Percentiles rank a stretch among this genome's conserved stretches.
Evolutionary conservation across 64 coral and sea anemone genomes (phyloP).

Genomic region (Pocillopora damicornis): DNA sequence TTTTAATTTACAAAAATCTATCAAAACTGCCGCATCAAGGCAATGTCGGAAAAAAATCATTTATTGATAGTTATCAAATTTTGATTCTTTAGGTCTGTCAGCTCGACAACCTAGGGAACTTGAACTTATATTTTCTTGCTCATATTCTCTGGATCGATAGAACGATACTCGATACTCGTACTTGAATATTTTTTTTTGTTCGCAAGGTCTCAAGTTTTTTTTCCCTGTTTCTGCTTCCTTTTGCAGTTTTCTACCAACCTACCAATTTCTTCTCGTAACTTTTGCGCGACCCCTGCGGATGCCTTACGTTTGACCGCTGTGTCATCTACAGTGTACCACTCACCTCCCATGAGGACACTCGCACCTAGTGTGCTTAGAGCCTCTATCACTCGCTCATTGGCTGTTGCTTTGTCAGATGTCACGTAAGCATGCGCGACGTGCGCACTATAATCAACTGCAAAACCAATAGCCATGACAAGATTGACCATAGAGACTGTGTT

Average conservation of each 20-base stretch:
- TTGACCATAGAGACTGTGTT: conserved; percentile 60
- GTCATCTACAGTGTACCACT: neutral
- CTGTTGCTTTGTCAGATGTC: conserved; percentile 11
- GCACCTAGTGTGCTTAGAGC: conserved; percentile 55
- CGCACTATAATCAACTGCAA: conserved; percentile 58
- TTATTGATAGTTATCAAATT: too few relatives aligned
- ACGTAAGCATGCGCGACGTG: conserved; percentile 62
- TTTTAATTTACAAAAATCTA: neutral
- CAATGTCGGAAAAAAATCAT: too few relatives aligned
- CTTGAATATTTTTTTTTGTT: too few relatives aligned
- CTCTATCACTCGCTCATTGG: conserved; percentile 32
- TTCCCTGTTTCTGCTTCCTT: too few relatives aligned
- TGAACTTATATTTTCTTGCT: too few relatives aligned
- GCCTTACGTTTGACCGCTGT: neutral
- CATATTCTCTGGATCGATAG: too few relatives aligned
- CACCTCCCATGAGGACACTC: conserved; percentile 66
- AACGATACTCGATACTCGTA: too few relatives aligned
- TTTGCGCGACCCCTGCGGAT: neutral
- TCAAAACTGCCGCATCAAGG: too few relatives aligned
- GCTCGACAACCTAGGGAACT: too few relatives aligned
- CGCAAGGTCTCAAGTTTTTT: too few relatives aligned
- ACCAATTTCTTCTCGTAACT: neutral
- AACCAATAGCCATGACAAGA: conserved; percentile 55
- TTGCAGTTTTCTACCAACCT: too few relatives aligned
- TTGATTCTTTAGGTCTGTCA: too few relatives aligned